Evolutionary conservation across 2,797 vertebrate genomes (phyloP), one percentile per base, ranked within the genome.

Genomic region (Forpus xanthops): DNA sequence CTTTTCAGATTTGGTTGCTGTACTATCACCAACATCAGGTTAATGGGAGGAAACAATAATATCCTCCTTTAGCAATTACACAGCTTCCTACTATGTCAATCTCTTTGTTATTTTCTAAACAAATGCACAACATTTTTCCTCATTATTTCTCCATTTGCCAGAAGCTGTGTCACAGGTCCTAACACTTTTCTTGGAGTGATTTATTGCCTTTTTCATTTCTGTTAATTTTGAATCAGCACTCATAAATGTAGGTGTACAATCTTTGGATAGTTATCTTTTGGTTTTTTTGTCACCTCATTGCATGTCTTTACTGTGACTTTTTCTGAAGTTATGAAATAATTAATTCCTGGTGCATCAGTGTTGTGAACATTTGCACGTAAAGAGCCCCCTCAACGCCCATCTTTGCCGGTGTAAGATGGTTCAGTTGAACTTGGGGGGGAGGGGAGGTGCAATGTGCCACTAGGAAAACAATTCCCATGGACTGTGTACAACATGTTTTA

Each of bases 41-140:
- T 93, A 92, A 80, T 83, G 50, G 3, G 6, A 84, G 92, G 93
- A 85, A 85, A 83, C 30, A 87, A 65, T 66, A 90, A 90, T 50
- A 93, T 56, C 50, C n/a, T 86, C 30, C 76, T 79, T 83, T n/a
- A 82, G 44, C 39, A 90, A 91, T 85, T 91, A 79, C 44, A 52
- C 66, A 70, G 44, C 27, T 87, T 88, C 60, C 73, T 52, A 81
- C 76, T 49, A 44, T 20, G 37, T 66, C 70, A 90, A 73, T 50
- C 42, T 13, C 20, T 92, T 92, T 79, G 39, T n/a, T 81, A 79
- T 64, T 91, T 92, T 79, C 87, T 65, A 93, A 96, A 71, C 30
- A 94, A 95, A 82, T 37, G 37, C 49, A 74, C 21, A n/a, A 33
- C 44, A 47, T 42, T 82, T 82, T 86, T 86, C 85, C 88, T 73